These are phyloP conservation scores for Sebastiscus tertius DNA, from an alignment of 2,797 vertebrate genomes.

Conservation along the genomic window DNA sequence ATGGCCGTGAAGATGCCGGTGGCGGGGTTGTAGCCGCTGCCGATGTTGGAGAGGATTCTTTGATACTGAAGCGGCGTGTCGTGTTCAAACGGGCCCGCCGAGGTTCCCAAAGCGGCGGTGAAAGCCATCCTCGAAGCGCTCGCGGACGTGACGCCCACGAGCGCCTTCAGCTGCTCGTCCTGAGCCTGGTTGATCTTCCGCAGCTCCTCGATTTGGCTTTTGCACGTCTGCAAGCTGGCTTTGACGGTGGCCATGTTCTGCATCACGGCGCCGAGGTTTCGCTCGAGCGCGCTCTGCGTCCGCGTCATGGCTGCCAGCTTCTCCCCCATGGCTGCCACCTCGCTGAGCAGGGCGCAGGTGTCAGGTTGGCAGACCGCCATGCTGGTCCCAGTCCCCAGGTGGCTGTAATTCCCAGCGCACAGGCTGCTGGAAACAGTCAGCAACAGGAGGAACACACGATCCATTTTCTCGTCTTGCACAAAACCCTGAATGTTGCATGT, in stretches of 20 bases:
- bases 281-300: neutral
- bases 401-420: slow-evolving; percentile 31
- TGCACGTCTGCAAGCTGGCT: neutral
- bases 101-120: neutral
- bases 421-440: slow-evolving; percentile 19
- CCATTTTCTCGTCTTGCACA: neutral
- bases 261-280: neutral
- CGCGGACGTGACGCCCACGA: neutral
- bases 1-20: slow-evolving; percentile 20
- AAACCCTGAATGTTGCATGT: neutral
- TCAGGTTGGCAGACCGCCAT: slow-evolving; percentile 47
- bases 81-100: neutral
- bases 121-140: neutral
- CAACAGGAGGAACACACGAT: slow-evolving; percentile 11
- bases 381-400: slow-evolving; percentile 28
- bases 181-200: neutral
- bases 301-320: slow-evolving; percentile 7
- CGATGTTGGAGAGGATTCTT: slow-evolving; percentile 11
- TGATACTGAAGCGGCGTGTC: neutral
- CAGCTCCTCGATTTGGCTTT: neutral
- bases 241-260: neutral
- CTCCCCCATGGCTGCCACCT: slow-evolving; percentile 43
- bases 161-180: slow-evolving; percentile 1
- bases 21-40: slow-evolving; percentile 5
- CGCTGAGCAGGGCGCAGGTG: slow-evolving; percentile 54